Evolutionary conservation across 2,888 invertebrate species (phyloP).

Genomic region (Xestia ashworthii): DNA sequence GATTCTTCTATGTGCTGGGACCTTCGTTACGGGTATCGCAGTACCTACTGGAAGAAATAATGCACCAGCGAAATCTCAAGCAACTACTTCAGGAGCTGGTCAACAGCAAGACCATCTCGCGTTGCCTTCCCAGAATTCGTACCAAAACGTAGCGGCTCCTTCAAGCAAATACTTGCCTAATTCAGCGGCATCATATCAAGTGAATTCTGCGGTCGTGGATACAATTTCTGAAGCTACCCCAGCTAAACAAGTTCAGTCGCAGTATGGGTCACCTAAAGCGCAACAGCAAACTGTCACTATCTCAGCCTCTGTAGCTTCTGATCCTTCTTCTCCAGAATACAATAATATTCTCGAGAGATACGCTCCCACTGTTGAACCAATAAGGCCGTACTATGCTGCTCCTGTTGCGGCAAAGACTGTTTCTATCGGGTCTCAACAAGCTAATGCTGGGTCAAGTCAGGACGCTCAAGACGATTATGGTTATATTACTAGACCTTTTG

Average conservation of each 20-base stretch:
- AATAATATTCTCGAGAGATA: conserved; percentile 37
- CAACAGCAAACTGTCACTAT: conserved; percentile 15
- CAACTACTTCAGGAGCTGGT: not conserved
- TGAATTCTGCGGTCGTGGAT: conserved; percentile 38
- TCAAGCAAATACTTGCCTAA: conserved; percentile 5
- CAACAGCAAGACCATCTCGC: conserved; percentile 30
- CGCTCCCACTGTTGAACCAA: not conserved
- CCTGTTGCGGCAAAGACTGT: conserved; percentile 36
- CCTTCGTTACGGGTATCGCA: conserved; percentile 22
- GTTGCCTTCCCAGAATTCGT: conserved; percentile 22
- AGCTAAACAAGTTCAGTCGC: not conserved
- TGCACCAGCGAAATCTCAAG: not conserved
- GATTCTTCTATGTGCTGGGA: conserved; percentile 46
- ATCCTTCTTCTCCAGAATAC: conserved; percentile 25
- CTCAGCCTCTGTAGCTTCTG: conserved; percentile 26
- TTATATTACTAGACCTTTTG: conserved; percentile 9
- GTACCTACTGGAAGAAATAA: not conserved
- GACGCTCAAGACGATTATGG: not conserved
- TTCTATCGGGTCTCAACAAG: conserved; percentile 13
- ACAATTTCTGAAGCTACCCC: conserved; percentile 4
- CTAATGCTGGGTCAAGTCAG: conserved; percentile 1
- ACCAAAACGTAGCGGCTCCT: conserved; percentile 19
- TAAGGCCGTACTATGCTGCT: conserved; percentile 24
- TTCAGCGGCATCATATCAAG: conserved; percentile 11
- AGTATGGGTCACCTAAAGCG: conserved; percentile 18